Base-by-base conservation (phyloP, 2,113 vertebrate species). In the Lathamus discolor region DNA sequence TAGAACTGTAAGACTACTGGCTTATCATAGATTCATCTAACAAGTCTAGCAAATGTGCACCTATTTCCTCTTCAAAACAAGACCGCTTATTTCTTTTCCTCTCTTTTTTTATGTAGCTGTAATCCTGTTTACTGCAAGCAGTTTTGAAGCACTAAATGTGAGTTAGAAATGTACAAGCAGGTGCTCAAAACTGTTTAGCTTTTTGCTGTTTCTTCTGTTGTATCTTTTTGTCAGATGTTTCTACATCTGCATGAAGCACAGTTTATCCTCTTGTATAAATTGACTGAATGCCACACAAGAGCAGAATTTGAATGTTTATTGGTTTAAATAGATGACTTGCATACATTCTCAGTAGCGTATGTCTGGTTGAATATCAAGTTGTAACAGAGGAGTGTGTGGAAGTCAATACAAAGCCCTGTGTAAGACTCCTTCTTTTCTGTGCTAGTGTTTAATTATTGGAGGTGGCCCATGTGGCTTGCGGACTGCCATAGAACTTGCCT, bases 391-490 rank as follows among this genome's bases (percentile, higher is more conserved):
- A 55, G 8, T 33, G 8, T 33, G 7, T 84, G 41, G 29, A 68
- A 79, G 11, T 29, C 67, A n/a, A 14, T 35, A 11, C 8, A 39
- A 82, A 87, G 17, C 57, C 12, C 19, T 17, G 8, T 67, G 39
- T 94, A 43, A 95, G 74, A 18, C 35, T 72, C 5, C 44, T 67
- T 11, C 33, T 84, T 95, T 69, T 66, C 75, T 68, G 39, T 48
- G 48, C 23, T 91, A 99, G 99, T 99, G 99, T 98, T 98, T 99
- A 89, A 99, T 99, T 95, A 97, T 99, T 22, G 99, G 99, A 66
- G 99, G 99, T 73, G 99, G 99, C 80, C 99, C 99, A 1, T 99
- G 99, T 44, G 99, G 99, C 74, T 93, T 99, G 94, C 93, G 99
- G 51, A 99, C 99, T 24, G 99, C 99, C 97, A 99, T 99, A 70